A percentile compares a stretch with the other conserved stretches of the same genome.
phyloP scores from a whole-genome alignment of 2,797 vertebrate genomes.

The Avahi laniger region DNA sequence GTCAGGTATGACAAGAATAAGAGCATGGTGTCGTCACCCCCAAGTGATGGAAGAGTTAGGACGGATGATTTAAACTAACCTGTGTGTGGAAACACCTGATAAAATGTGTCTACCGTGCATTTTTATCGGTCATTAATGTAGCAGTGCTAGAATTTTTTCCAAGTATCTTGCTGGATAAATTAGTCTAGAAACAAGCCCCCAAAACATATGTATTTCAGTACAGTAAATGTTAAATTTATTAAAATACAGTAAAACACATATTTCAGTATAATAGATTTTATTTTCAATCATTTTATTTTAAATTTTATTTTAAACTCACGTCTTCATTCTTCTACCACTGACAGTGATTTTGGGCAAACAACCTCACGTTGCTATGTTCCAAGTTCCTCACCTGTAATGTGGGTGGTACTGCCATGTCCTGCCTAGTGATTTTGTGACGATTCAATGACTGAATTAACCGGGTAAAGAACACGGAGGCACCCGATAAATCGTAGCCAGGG shows the following conservation, averaged over 20 bases:
- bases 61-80: too few species aligned
- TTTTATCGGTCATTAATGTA: background rate
- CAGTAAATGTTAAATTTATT: too few species aligned
- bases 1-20: background rate
- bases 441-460: background rate
- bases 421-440: background rate
- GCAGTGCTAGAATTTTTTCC: background rate
- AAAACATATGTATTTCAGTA: fast-evolving
- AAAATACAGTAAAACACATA: too few species aligned
- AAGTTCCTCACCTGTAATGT: background rate
- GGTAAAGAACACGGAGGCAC: too few species aligned
- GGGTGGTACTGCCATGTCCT: background rate
- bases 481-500: background rate
- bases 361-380: background rate
- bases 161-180: too few species aligned
- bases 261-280: too few species aligned
- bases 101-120: background rate
- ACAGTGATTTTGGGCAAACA: too few species aligned
- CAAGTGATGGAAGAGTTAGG: background rate
- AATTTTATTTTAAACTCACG: too few species aligned
- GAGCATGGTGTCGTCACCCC: background rate
- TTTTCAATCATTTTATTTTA: too few species aligned
- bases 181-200: background rate
- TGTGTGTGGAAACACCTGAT: background rate
- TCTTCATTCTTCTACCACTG: background rate